Conservation (phyloP, 2,797 vertebrate genomes). For the Brotula barbata region DNA sequence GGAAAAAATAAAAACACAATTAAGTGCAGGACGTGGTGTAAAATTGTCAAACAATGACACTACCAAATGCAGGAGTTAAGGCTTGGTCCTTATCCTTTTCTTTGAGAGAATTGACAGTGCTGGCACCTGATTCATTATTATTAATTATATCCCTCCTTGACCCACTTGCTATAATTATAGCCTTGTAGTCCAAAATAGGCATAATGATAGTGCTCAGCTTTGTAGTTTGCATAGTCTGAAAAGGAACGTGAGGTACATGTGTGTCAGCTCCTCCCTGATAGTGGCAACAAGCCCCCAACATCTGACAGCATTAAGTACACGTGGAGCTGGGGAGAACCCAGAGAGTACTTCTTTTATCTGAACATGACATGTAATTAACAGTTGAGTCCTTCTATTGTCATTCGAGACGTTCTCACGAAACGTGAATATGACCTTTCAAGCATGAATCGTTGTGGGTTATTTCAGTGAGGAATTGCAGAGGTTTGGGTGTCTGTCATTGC, state of each 20-base stretch:
- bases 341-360: conserved; percentile 42
- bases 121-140: conserved; percentile 62
- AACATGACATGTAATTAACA: conserved; percentile 64
- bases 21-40: not conserved
- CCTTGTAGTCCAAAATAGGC: conserved; percentile 48
- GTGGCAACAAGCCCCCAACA: conserved; percentile 50
- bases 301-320: conserved; percentile 64
- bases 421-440: conserved; percentile 1
- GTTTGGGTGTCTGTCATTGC: not conserved
- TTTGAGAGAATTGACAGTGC: conserved; percentile 51
- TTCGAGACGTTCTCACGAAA: not conserved
- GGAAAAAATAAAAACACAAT: not conserved
- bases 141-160: conserved; percentile 71
- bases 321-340: conserved; percentile 21
- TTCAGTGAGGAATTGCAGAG: conserved; percentile 9
- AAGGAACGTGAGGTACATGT: conserved; percentile 43
- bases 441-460: no score
- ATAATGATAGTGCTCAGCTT: conserved; percentile 77
- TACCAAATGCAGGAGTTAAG: conserved; percentile 26
- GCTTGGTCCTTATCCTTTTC: conserved; percentile 35
- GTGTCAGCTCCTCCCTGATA: conserved; percentile 51
- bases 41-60: conserved; percentile 7
- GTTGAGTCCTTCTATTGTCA: conserved; percentile 22
- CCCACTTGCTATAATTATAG: conserved; percentile 71
- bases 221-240: conserved; percentile 64